Evolutionary conservation across 2,113 vertebrate genomes (phyloP).

Genomic region (Daubentonia madagascariensis): DNA sequence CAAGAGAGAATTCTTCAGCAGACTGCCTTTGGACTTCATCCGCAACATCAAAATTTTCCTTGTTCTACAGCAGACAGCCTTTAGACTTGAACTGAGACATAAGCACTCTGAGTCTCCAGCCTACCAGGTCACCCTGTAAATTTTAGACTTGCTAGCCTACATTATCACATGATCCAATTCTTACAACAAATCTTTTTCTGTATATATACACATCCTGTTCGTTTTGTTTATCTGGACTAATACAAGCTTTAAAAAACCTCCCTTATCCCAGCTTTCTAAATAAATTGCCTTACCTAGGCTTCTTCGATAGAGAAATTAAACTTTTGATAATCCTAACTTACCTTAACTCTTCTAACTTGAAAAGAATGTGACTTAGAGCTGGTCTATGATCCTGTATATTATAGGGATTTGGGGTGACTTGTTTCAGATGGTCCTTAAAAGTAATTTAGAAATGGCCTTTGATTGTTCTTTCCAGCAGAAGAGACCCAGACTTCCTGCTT

Average conservation of each 20-base stretch:
- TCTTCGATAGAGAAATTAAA: not conserved
- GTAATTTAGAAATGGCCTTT: conserved; percentile 4
- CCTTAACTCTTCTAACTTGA: not conserved
- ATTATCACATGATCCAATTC: not conserved
- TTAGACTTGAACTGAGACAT: not conserved
- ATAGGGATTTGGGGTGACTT: not conserved
- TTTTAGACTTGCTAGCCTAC: not conserved
- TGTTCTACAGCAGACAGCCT: not conserved
- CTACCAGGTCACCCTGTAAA: rapidly evolving
- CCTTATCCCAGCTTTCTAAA: not conserved
- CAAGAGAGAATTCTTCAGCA: not conserved
- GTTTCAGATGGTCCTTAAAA: not conserved
- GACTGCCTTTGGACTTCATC: not conserved
- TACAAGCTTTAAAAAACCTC: not conserved
- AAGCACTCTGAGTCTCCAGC: not conserved
- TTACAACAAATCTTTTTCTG: not conserved
- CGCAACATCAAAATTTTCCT: not conserved
- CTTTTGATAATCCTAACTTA: not conserved
- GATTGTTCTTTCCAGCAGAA: not conserved
- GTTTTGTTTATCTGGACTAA: not conserved
- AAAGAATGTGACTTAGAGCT: not conserved
- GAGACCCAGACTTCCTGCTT: not conserved
- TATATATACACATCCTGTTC: not conserved
- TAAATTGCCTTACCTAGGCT: not conserved
- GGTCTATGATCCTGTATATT: not conserved